Percentiles rank a stretch among this genome's conserved stretches.
These are phyloP conservation scores for Pentamera pediparva DNA, from an alignment of 53 echinoderm and acorn worm species.

Conservation along the genomic window DNA sequence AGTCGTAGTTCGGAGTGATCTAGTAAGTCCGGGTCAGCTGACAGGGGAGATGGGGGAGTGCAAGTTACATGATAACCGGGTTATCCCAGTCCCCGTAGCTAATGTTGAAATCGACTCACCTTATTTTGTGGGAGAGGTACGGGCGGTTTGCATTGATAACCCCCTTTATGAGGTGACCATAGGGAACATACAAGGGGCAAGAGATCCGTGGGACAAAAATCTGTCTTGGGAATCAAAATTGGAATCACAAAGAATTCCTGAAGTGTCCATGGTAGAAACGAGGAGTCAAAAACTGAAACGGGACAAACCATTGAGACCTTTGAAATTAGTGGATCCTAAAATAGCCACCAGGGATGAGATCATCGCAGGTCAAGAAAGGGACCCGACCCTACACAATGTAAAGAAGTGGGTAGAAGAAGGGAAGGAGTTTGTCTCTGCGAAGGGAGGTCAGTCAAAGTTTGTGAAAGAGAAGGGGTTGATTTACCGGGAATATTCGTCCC, in stretches of 20 bases:
- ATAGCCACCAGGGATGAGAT: neutral
- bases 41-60: slow-evolving; percentile 4
- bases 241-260: neutral
- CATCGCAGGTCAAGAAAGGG: slow-evolving; percentile 11
- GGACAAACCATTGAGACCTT: slow-evolving; percentile 5
- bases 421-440: neutral
- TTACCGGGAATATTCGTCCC: slow-evolving; percentile 16
- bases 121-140: slow-evolving; percentile 23
- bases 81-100: slow-evolving; percentile 30
- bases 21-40: slow-evolving; percentile 4
- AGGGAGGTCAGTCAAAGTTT: neutral
- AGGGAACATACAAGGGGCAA: slow-evolving; percentile 26
- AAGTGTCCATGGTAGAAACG: slow-evolving; percentile 38
- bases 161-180: slow-evolving; percentile 38
- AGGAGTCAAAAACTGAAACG: slow-evolving; percentile 28
- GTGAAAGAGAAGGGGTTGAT: neutral
- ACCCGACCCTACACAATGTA: slow-evolving; percentile 12
- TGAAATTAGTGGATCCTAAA: neutral
- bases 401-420: neutral
- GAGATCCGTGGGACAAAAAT: slow-evolving; percentile 28
- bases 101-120: slow-evolving; percentile 29
- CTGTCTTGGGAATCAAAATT: slow-evolving; percentile 3
- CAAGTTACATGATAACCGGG: slow-evolving; percentile 32
- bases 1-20: slow-evolving; percentile 16
- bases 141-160: slow-evolving; percentile 35